A percentile compares a stretch with the other conserved stretches of the same genome.
These are phyloP conservation scores for Volucella zonaria DNA, from an alignment of 2,888 invertebrate species.

Conservation along the genomic window DNA sequence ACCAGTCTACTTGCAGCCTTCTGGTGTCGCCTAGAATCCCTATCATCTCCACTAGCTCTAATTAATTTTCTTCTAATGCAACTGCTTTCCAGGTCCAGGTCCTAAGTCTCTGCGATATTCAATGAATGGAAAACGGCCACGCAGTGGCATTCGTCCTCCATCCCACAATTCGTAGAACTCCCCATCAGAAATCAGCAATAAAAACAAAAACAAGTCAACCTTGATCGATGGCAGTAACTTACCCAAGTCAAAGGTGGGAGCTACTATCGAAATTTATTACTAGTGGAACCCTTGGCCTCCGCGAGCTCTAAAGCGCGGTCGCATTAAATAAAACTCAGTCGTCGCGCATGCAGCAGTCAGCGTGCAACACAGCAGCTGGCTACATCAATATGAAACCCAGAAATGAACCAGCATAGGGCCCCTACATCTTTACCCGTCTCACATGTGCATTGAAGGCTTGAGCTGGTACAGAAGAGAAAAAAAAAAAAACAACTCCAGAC, in stretches of 20 bases:
- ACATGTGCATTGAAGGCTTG: not conserved
- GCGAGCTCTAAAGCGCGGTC: conserved; percentile 16
- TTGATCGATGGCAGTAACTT: conserved; percentile 72
- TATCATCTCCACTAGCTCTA: conserved; percentile 26
- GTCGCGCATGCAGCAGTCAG: conserved; percentile 33
- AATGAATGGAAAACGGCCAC: conserved; percentile 46
- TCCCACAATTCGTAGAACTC: conserved; percentile 34
- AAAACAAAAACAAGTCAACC: conserved; percentile 27
- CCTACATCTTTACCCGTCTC: not conserved
- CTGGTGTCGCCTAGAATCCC: not conserved
- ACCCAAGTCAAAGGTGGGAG: conserved; percentile 68
- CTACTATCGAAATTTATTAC: conserved; percentile 71
- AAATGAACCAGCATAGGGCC: conserved; percentile 42
- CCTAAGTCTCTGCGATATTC: not conserved
- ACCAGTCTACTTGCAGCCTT: not conserved
- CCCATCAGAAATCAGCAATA: not conserved
- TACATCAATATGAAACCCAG: conserved; percentile 54
- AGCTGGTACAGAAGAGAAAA: conserved; percentile 7
- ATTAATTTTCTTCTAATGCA: conserved; percentile 59
- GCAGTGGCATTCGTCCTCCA: not conserved
- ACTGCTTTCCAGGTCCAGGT: not conserved
- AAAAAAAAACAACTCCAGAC: conserved; percentile 53
- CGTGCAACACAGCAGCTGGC: conserved; percentile 50
- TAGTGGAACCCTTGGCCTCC: conserved; percentile 35
- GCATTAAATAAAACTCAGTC: conserved; percentile 45